Base-by-base conservation (phyloP, 1,140 invertebrate species). In the Lordiphosa stackelbergi region DNA sequence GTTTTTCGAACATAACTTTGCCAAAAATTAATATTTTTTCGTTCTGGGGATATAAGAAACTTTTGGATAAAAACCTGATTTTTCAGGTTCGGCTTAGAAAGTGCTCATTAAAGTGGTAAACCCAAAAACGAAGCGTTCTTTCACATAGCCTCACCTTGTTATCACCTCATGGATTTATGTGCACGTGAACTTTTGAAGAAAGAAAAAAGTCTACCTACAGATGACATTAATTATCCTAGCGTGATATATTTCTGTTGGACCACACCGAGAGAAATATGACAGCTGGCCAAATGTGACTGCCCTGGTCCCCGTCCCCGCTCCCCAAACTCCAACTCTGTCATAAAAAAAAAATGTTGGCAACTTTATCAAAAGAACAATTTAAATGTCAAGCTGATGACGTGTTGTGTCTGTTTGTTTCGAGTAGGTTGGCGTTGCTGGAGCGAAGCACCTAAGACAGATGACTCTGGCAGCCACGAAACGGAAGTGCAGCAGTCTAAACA, bases 401-500 rank as follows among this genome's bases (percentile, higher is more conserved):
- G 61, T 62, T 71, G 71, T 79, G 74, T 79, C 66, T 79, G 70
- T 79, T 74, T 64, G 53, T 49, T 48, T 54, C 47, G 51, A 64
- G 53, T 48, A 55, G 47, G 48, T 42, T 66, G 66, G 46, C 37
- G 62, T 45, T 53, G 61, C 38, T 4, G 35, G 9, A 7, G 38
- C 54, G 45, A 58, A 59, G 71, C 75, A 66, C 68, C 63, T 60
- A 66, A 61, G 68, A 54, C 46, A 40, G 12, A 16, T 46, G 37
- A 46, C 34, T 52, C 22, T 49, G 35, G 47, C 53, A 49, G 55
- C 53, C 70, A 46, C 54, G 35, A 61, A 81, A 69, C 77, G 77
- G 77, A 81, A 83, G 77, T 81, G 68, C 77, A 83, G 60, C 72
- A 81, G 75, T 77, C 75, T 81, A 79, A 83, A 75, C 75, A 81